Base-by-base conservation (phyloP, 2,797 vertebrate genomes). In the Cuculus canorus region DNA sequence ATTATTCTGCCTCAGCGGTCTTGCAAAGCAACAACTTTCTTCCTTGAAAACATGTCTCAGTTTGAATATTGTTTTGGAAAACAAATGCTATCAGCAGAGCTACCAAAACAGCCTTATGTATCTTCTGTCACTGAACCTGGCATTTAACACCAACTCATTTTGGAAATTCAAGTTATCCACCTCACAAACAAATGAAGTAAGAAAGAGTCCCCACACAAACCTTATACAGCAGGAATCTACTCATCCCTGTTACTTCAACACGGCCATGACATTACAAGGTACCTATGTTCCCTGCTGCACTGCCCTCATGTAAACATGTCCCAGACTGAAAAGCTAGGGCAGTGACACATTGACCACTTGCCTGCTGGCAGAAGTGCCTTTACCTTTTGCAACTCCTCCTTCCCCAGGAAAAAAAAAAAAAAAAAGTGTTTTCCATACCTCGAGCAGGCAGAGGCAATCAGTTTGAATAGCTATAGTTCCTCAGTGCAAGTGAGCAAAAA, bases 391-490 rank as follows among this genome's bases (percentile, higher is more conserved):
- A 57, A 18, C 61, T 83, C 61, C n/a, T 91, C 56, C 80, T 70
- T 16, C 22, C 13, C 27, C 1, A 0, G 53, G 53, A 75, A 77
- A 41, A 56, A 56, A 86, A 17, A 75, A 50, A 43, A 39, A 86
- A 17, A 75, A 50, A 43, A 39, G 2, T 32, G n/a, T 65, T 89
- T 88, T 82, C 71, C 68, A 6, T 94, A 86, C 60, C 71, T 93
- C 10, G 2, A 69, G 61, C 75, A 73, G 50, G 24, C 11, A 0
- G 65, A 92, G 48, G 28, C 45, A 87, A 50, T 68, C 30, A 45
- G 37, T 84, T 88, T 85, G 86, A 87, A 82, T 52, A 88, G 66
- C 48, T 90, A 22, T 21, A 81, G 59, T 30, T 96, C 88, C 80
- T 93, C 39, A 22, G 88, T 0, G 1, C 45, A 90, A 71, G 75